phyloP scores from a whole-genome alignment of 2,888 invertebrate species.

The Phoenoteleia sp. region DNA sequence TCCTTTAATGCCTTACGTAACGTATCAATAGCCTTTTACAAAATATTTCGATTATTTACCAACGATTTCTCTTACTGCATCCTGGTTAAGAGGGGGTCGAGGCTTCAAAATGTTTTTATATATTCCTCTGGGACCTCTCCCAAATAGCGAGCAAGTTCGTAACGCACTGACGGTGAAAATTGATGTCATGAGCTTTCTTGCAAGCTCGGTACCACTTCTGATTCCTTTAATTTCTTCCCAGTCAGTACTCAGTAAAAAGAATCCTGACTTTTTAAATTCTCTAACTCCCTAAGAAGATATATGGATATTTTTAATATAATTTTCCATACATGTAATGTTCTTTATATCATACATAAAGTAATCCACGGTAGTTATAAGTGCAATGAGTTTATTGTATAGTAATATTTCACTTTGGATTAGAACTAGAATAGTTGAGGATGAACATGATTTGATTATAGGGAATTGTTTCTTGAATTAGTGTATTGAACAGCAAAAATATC shows the following conservation, averaged over 20 bases:
- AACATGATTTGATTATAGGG: no score
- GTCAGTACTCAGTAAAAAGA: not conserved
- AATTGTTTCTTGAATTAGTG: no score
- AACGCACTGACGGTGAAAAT: slow-evolving; percentile 25
- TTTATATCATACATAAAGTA: no score
- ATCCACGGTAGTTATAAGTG: no score
- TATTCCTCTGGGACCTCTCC: not conserved
- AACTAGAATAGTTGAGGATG: no score
- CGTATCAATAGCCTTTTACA: no score
- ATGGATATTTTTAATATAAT: no score
- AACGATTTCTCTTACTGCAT: not conserved
- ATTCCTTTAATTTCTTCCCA: not conserved
- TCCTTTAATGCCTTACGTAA: no score
- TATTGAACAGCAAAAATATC: no score
- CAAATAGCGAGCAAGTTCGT: not conserved
- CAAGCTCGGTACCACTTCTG: not conserved
- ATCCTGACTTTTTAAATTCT: not conserved
- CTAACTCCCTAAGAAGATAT: not conserved
- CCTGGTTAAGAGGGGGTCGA: not conserved
- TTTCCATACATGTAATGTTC: no score
- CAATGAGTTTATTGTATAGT: no score
- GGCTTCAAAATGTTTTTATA: not conserved
- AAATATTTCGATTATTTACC: not conserved
- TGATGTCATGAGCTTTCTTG: not conserved
- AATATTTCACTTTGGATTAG: no score